These are phyloP conservation scores for Microctenopoma steveboyesi DNA, from an alignment of 2,797 vertebrate genomes.

Conservation along the genomic window DNA sequence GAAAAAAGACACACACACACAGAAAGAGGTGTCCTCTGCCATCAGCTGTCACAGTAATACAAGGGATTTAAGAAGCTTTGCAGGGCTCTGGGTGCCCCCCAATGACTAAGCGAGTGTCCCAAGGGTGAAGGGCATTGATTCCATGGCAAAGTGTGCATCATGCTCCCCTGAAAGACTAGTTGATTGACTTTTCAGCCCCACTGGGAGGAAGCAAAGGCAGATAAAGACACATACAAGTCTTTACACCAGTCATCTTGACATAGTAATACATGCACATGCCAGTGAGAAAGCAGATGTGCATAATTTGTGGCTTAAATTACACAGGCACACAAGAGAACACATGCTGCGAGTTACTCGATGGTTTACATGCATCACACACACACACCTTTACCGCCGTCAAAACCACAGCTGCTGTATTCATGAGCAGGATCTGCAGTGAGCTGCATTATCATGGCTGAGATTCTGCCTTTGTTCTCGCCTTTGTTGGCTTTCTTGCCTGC, in stretches of 20 bases:
- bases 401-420: constrained; percentile 76
- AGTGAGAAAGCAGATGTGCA: constrained; percentile 17
- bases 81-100: constrained; percentile 52
- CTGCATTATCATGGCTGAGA: constrained; percentile 70
- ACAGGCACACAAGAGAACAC: constrained; percentile 32
- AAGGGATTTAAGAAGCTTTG: constrained; percentile 77
- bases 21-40: constrained; percentile 37
- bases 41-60: constrained; percentile 69
- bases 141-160: constrained; percentile 58
- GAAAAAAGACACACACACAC: constrained; percentile 27
- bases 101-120: constrained; percentile 68
- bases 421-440: constrained; percentile 68
- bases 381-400: constrained; percentile 32
- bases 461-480: constrained; percentile 74
- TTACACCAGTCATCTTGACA: constrained; percentile 39
- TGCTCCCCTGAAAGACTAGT: constrained; percentile 71
- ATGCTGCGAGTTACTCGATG: constrained; percentile 23
- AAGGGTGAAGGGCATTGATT: constrained; percentile 76
- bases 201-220: constrained; percentile 54
- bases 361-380: constrained; percentile 36
- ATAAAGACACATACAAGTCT: constrained; percentile 69
- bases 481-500: constrained; percentile 80
- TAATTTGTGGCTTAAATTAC: constrained; percentile 35
- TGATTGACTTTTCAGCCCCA: constrained; percentile 78
- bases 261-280: constrained; percentile 35